phyloP scores from a whole-genome alignment of 2,888 invertebrate genomes.

The Chouioia cunea region DNA sequence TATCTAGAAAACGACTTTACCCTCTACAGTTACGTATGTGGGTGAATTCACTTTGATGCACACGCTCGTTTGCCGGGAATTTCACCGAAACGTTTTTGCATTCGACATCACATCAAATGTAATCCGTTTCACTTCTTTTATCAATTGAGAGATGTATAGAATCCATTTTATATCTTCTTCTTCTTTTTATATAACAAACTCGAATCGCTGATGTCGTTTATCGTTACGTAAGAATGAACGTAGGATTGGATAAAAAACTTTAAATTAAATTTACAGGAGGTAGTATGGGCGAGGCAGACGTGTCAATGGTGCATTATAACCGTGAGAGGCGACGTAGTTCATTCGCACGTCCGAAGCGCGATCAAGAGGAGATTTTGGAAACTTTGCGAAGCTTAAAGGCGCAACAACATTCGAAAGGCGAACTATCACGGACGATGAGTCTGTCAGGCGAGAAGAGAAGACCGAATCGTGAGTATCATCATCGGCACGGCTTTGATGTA shows the following conservation, averaged over 20 bases:
- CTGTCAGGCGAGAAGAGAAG: conserved; percentile 73
- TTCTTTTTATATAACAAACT: no score
- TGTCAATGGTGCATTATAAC: conserved; percentile 71
- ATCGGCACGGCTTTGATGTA: background rate
- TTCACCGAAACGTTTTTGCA: no score
- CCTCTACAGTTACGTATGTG: no score
- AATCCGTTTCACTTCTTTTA: no score
- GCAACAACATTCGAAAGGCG: conserved; percentile 75
- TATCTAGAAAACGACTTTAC: no score
- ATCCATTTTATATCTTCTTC: no score
- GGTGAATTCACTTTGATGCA: no score
- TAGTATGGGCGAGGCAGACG: conserved; percentile 69
- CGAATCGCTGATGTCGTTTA: no score
- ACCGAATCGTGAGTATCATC: conserved; percentile 78
- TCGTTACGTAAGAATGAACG: no score
- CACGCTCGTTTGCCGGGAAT: no score
- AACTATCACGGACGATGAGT: conserved; percentile 86
- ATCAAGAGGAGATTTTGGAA: conserved; percentile 82
- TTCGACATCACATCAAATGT: no score
- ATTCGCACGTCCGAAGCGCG: conserved; percentile 79
- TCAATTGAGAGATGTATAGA: no score
- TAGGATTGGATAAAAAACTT: background rate
- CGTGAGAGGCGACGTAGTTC: conserved; percentile 84
- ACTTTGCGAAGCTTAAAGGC: conserved; percentile 78
- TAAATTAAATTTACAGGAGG: conserved; percentile 55